These are phyloP conservation scores for Lasiurus cinereus DNA, from an alignment of 2,113 vertebrate species.

Conservation along the genomic window DNA sequence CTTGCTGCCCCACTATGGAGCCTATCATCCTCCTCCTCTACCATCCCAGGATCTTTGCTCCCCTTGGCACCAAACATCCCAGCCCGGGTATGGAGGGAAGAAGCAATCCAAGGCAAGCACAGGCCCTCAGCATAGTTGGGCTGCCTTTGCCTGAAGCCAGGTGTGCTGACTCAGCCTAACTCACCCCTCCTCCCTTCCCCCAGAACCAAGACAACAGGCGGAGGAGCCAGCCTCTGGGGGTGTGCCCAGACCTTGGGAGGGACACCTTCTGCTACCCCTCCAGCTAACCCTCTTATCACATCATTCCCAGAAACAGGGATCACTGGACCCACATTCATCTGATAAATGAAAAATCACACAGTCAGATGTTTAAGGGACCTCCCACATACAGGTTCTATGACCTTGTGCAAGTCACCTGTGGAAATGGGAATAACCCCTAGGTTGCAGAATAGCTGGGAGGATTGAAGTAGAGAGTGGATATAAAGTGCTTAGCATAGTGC, in stretches of 20 bases:
- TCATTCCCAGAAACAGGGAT: not conserved
- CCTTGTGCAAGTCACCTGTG: not conserved
- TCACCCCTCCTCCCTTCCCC: not conserved
- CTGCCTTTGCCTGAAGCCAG: constrained; percentile 41
- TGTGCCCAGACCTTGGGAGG: not conserved
- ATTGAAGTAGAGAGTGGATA: not conserved
- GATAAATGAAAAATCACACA: not conserved
- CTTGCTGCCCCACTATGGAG: not conserved
- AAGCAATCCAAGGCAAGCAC: constrained; percentile 16
- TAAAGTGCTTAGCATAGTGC: constrained; percentile 3
- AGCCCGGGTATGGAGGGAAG: not conserved
- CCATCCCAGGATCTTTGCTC: not conserved
- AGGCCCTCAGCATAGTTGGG: not conserved
- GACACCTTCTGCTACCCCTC: not conserved
- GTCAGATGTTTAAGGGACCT: not conserved
- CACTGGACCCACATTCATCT: not conserved
- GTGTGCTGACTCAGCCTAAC: constrained; percentile 60
- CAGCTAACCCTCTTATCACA: not conserved
- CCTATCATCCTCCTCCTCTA: not conserved
- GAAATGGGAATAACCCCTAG: not conserved
- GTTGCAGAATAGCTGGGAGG: not conserved
- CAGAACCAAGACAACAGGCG: constrained; percentile 24
- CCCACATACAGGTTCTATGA: not conserved
- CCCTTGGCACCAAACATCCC: constrained; percentile 23
- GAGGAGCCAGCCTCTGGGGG: not conserved